Evolutionary conservation across 53 echinoderm and acorn worm species (phyloP).

Genomic region (Stichopus horrens): DNA sequence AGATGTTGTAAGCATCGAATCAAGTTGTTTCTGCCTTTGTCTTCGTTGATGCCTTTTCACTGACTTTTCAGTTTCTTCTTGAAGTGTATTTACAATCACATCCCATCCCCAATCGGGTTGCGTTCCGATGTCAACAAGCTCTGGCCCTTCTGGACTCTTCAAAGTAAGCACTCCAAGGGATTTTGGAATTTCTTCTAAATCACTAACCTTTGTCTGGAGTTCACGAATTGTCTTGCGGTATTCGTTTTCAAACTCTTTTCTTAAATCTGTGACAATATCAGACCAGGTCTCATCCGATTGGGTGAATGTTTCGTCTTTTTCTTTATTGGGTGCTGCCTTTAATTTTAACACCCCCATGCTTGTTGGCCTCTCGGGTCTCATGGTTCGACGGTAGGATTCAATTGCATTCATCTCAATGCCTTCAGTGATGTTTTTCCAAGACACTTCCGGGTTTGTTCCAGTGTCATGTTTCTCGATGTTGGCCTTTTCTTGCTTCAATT

Average conservation of each 20-base stretch:
- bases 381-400: slow-evolving; percentile 33
- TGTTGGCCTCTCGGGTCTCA: slow-evolving; percentile 22
- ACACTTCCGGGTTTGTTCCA: slow-evolving; percentile 53
- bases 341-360: slow-evolving; percentile 51
- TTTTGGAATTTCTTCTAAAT: slow-evolving; percentile 62
- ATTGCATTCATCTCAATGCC: slow-evolving; percentile 57
- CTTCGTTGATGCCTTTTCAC: slow-evolving; percentile 11
- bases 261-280: slow-evolving; percentile 70
- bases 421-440: slow-evolving; percentile 50
- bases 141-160: slow-evolving; percentile 47
- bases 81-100: slow-evolving; percentile 49
- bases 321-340: slow-evolving; percentile 15
- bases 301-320: slow-evolving; percentile 59
- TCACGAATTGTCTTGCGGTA: slow-evolving; percentile 76
- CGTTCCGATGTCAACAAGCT: slow-evolving; percentile 33
- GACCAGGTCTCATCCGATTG: slow-evolving; percentile 70
- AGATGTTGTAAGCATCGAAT: slow-evolving; percentile 32
- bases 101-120: slow-evolving; percentile 55
- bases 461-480: slow-evolving; percentile 22
- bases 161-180: slow-evolving; percentile 73
- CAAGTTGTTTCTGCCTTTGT: slow-evolving; percentile 28
- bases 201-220: slow-evolving; percentile 63
- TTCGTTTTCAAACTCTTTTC: slow-evolving; percentile 80
- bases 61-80: slow-evolving; percentile 58
- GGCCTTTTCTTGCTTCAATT: slow-evolving; percentile 48